Percentiles rank a stretch among this genome's conserved stretches.
Conservation (phyloP, 2,888 invertebrate genomes). For the Ophraella communa region DNA sequence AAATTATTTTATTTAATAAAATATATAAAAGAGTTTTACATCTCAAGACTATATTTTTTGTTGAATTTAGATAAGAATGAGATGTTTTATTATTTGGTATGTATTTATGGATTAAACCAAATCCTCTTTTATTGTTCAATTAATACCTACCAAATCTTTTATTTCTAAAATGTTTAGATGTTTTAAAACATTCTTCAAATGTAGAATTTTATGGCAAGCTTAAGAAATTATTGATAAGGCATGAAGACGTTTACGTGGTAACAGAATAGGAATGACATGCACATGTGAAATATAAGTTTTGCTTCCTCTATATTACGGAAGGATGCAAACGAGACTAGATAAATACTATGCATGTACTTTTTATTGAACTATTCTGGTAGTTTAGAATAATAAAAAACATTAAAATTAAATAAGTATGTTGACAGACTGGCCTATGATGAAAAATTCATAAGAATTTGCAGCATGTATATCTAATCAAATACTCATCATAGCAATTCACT, state of each 20-base stretch:
- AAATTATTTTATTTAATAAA: too few relatives aligned
- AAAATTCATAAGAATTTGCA: constrained; percentile 52
- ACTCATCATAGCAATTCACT: constrained; percentile 48
- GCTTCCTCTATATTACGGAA: not conserved
- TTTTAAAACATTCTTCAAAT: too few relatives aligned
- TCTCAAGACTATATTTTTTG: too few relatives aligned
- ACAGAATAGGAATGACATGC: not conserved
- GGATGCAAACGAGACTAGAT: not conserved
- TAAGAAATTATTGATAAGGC: not conserved
- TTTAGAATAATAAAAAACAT: not conserved
- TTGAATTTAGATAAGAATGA: too few relatives aligned
- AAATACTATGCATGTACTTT: not conserved
- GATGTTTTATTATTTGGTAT: too few relatives aligned
- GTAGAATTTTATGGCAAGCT: too few relatives aligned
- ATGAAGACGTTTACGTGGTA: not conserved
- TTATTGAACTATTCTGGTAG: not conserved
- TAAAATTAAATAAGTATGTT: not conserved
- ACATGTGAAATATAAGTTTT: not conserved
- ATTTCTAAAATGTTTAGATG: too few relatives aligned
- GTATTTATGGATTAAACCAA: too few relatives aligned
- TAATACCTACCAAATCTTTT: too few relatives aligned
- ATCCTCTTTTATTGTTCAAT: too few relatives aligned
- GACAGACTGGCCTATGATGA: constrained; percentile 14
- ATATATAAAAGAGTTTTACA: too few relatives aligned
- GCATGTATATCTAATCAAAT: constrained; percentile 49